Evolutionary conservation across 2,888 invertebrate species (phyloP).

Genomic region (Augochlorella aurata): DNA sequence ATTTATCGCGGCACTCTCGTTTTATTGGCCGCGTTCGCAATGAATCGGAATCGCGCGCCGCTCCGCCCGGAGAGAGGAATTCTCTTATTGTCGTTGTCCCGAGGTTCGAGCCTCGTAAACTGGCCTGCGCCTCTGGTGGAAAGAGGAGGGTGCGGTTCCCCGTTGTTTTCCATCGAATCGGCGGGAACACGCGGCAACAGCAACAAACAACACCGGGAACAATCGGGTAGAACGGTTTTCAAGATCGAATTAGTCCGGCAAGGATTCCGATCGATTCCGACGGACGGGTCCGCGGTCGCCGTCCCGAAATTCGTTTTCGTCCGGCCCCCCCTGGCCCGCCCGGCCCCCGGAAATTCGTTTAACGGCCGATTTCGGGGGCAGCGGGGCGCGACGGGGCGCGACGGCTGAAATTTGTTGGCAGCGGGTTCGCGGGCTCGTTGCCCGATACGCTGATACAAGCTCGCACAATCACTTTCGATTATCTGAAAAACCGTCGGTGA

Average conservation of each 20-base stretch:
- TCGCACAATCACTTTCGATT: constrained; percentile 56
- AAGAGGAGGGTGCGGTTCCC: too few species aligned
- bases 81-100: constrained; percentile 50
- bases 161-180: background rate
- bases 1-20: constrained; percentile 65
- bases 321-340: too few species aligned
- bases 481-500: constrained; percentile 58
- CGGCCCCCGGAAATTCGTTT: constrained; percentile 21
- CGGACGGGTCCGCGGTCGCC: background rate
- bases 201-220: background rate
- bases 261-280: constrained; percentile 11
- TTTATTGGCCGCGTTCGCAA: constrained; percentile 56
- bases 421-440: constrained; percentile 24
- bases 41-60: constrained; percentile 45
- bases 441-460: constrained; percentile 46
- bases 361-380: constrained; percentile 20
- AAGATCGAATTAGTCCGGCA: constrained; percentile 13
- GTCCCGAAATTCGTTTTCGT: constrained; percentile 10
- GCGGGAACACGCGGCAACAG: background rate
- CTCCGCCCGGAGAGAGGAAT: constrained; percentile 35
- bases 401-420: constrained; percentile 47
- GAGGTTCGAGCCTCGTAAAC: constrained; percentile 16
- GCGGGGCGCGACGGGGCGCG: background rate
- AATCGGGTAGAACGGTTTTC: background rate
- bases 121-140: background rate